A percentile compares a stretch with the other conserved stretches of the same genome.
Conservation (phyloP, 2,888 invertebrate species). For the Hemaris fuciformis region DNA sequence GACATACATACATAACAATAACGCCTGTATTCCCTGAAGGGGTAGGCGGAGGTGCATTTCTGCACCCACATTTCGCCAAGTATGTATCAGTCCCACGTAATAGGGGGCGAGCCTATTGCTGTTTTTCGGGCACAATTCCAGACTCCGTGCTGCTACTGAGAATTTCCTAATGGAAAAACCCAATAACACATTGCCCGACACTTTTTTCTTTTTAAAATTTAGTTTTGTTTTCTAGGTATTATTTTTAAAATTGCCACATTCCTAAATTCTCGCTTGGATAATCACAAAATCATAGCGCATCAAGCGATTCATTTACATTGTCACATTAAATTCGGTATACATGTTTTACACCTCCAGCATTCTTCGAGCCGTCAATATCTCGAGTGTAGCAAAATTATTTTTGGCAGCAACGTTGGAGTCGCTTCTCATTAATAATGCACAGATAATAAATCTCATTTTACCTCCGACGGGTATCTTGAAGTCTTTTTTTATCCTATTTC, state of each 20-base stretch:
- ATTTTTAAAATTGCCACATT: not conserved
- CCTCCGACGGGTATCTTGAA: slow-evolving; percentile 24
- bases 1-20: no score
- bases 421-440: slow-evolving; percentile 36
- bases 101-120: no score
- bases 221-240: no score
- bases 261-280: not conserved
- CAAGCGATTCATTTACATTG: slow-evolving; percentile 15
- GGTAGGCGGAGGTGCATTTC: no score
- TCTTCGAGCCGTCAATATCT: slow-evolving; percentile 12
- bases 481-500: slow-evolving; percentile 10
- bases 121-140: no score
- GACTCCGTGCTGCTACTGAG: no score
- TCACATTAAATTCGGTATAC: slow-evolving; percentile 15
- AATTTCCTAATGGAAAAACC: no score
- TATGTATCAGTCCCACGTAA: no score
- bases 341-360: not conserved
- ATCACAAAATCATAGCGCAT: not conserved
- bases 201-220: no score
- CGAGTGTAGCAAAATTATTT: slow-evolving; percentile 16
- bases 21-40: no score
- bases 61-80: no score
- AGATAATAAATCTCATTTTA: slow-evolving; percentile 41
- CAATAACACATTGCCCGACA: no score
- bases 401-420: slow-evolving; percentile 21